These are phyloP conservation scores for Pelosia muscerda DNA, from an alignment of 2,888 invertebrate genomes.

Conservation along the genomic window DNA sequence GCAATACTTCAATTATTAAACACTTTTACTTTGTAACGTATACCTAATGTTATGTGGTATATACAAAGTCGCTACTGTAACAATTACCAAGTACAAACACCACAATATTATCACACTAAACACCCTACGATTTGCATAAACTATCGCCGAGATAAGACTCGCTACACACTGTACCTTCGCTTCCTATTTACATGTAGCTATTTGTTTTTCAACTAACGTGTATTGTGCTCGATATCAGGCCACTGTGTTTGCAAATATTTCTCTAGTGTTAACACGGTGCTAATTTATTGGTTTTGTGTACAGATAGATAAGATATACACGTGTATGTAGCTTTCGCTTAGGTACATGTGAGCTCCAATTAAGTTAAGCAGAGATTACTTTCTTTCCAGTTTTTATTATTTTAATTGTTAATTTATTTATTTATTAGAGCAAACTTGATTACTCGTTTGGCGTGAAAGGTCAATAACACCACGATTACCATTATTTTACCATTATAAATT, in stretches of 20 bases:
- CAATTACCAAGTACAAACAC: background rate
- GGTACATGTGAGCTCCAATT: background rate
- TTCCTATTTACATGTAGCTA: conserved; percentile 14
- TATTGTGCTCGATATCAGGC: conserved; percentile 32
- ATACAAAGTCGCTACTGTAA: background rate
- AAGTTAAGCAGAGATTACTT: background rate
- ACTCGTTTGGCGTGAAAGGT: too few relatives aligned
- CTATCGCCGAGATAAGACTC: conserved; percentile 12
- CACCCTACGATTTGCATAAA: background rate
- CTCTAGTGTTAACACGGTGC: conserved; percentile 22
- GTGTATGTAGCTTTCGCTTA: background rate
- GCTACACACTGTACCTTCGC: background rate
- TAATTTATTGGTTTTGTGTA: conserved; percentile 24
- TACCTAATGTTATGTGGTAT: too few relatives aligned
- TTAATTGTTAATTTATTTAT: background rate
- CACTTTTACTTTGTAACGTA: too few relatives aligned
- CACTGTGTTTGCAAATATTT: conserved; percentile 37
- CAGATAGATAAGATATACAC: conserved; percentile 26
- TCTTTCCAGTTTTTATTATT: background rate
- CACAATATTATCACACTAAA: conserved; percentile 6
- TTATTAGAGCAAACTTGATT: background rate
- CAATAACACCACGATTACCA: too few relatives aligned
- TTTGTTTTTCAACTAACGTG: conserved; percentile 19
- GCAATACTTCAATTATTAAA: too few relatives aligned
- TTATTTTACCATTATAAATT: too few relatives aligned